phyloP scores from a whole-genome alignment of 2,113 vertebrate genomes.

The Trogon melanurus region DNA sequence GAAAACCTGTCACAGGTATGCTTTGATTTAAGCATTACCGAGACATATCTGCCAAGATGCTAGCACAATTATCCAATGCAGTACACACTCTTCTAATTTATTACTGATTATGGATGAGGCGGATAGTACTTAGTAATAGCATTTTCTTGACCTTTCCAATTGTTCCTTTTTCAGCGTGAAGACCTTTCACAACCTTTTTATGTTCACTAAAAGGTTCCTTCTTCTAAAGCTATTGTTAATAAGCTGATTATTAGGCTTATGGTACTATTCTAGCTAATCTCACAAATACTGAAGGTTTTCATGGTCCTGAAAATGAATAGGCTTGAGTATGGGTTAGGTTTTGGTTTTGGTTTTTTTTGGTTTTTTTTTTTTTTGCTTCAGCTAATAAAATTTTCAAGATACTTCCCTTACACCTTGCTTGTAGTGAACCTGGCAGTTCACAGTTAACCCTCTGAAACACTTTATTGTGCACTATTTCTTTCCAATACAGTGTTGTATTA shows the following conservation, averaged over 20 bases:
- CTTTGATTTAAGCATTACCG: not conserved
- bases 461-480: not conserved
- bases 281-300: not conserved
- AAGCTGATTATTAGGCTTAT: not conserved
- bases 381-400: not conserved
- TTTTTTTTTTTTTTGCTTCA: not conserved
- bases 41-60: not conserved
- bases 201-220: not conserved
- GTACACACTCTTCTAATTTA: not conserved
- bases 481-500: not conserved
- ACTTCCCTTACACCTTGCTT: not conserved
- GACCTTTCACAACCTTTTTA: not conserved
- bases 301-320: not conserved
- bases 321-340: not conserved
- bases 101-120: not conserved
- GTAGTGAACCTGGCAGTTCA: not conserved
- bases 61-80: not conserved
- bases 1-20: not conserved
- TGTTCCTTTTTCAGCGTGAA: not conserved
- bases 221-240: not conserved
- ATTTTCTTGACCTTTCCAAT: not conserved
- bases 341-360: too few species aligned
- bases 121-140: not conserved
- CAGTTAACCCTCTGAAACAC: not conserved
- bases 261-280: not conserved